Evolutionary conservation across 2,888 invertebrate species (phyloP).

Genomic region (Spicauda simplicius): DNA sequence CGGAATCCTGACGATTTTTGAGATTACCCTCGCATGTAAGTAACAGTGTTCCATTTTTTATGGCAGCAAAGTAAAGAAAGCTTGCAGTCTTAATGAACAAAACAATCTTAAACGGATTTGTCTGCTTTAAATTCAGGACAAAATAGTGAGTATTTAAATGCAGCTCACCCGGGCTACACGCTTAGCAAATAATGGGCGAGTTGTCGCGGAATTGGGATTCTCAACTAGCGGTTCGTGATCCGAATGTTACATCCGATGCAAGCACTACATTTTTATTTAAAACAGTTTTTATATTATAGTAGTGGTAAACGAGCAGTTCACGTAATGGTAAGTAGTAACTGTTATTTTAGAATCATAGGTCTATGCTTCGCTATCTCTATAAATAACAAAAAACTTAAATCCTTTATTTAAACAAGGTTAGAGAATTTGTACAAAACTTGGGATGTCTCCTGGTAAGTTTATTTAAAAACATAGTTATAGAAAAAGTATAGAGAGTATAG

Average conservation of each 20-base stretch:
- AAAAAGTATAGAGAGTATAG: too few species aligned
- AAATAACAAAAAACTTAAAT: too few species aligned
- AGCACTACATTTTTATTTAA: conserved; percentile 14
- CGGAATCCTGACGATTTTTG: too few species aligned
- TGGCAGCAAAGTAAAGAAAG: conserved; percentile 1
- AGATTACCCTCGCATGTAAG: too few species aligned
- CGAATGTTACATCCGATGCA: conserved; percentile 24
- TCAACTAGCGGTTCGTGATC: conserved; percentile 16
- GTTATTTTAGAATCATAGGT: too few species aligned
- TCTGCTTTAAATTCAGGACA: conserved; percentile 28
- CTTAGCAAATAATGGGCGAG: conserved; percentile 34
- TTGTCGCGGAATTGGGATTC: conserved; percentile 16
- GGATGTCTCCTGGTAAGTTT: too few species aligned
- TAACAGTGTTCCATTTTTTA: neutral
- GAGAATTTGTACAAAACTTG: too few species aligned
- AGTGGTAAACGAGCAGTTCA: too few species aligned
- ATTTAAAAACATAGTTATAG: too few species aligned
- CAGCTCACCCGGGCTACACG: conserved; percentile 1
- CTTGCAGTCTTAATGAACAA: neutral
- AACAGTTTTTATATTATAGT: neutral
- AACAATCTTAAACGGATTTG: conserved; percentile 24
- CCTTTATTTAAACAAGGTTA: too few species aligned
- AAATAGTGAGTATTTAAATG: conserved; percentile 30
- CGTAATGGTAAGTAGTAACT: too few species aligned
- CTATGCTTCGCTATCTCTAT: too few species aligned